phyloP scores from a whole-genome alignment of 2,113 vertebrate genomes.

The Pteropus alecto region DNA sequence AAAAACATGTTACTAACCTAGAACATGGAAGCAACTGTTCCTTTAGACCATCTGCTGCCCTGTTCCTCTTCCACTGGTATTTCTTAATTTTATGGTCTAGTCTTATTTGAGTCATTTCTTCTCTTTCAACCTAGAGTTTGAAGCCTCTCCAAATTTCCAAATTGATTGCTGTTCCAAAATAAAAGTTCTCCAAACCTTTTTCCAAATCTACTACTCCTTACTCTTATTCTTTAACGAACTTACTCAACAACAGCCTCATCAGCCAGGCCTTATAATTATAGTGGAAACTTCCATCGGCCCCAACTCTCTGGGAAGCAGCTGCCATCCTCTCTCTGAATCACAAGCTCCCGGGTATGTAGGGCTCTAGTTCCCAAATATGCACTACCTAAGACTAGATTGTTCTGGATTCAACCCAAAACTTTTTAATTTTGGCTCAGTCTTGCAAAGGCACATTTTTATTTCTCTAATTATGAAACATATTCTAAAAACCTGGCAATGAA shows the following conservation, averaged over 20 bases:
- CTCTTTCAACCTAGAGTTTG: background rate
- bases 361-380: background rate
- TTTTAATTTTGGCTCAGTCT: background rate
- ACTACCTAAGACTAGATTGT: background rate
- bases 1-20: background rate
- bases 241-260: background rate
- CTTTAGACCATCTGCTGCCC: background rate
- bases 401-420: background rate
- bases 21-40: background rate
- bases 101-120: background rate
- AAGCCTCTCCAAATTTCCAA: background rate
- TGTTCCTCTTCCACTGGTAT: background rate
- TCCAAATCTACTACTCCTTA: background rate
- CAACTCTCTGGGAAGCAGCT: background rate
- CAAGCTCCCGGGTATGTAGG: background rate
- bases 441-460: constrained; percentile 33
- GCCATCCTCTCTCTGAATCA: background rate
- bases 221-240: background rate
- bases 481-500: constrained; percentile 28
- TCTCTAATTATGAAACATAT: constrained; percentile 34
- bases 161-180: background rate
- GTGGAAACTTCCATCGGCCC: background rate
- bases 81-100: background rate
- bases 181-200: background rate
- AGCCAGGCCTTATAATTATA: background rate